Conservation (phyloP, 1,140 invertebrate genomes). For the Penaeus chinensis region DNA sequence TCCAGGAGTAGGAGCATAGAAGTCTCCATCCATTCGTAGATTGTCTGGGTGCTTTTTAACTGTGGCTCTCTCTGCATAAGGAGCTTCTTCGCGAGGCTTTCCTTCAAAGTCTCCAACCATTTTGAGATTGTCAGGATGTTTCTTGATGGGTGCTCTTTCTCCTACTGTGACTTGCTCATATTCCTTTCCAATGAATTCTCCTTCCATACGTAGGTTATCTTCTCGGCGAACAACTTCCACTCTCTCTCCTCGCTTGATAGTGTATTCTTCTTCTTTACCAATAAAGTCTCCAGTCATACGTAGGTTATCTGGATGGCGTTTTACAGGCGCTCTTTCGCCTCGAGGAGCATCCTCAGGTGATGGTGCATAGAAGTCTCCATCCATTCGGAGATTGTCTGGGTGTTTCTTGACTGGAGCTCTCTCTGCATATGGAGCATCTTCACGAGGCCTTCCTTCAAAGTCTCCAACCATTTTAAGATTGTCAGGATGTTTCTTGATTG, state of each 20-base stretch:
- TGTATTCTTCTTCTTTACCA: slow-evolving; percentile 73
- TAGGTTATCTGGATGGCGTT: too few species aligned
- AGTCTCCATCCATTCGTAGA: slow-evolving; percentile 31
- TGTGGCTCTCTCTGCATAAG: slow-evolving; percentile 30
- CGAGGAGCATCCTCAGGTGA: background rate
- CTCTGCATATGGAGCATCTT: slow-evolving; percentile 22
- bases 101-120: slow-evolving; percentile 44
- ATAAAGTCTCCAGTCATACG: background rate
- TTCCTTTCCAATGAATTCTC: slow-evolving; percentile 37
- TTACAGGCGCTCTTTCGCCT: background rate
- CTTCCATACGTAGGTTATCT: slow-evolving; percentile 30
- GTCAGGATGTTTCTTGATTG: too few species aligned
- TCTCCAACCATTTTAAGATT: too few species aligned
- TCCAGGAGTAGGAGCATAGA: slow-evolving; percentile 16
- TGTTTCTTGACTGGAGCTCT: slow-evolving; percentile 54
- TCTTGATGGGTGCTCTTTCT: slow-evolving; percentile 53
- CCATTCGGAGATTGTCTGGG: background rate
- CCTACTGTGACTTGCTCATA: slow-evolving; percentile 4
- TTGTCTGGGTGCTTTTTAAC: slow-evolving; percentile 39
- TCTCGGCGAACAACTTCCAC: background rate
- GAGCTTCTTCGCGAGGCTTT: slow-evolving; percentile 15
- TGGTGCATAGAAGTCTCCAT: background rate
- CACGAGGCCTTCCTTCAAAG: too few species aligned
- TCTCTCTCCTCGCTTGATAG: slow-evolving; percentile 65
- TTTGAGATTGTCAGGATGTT: slow-evolving; percentile 42